These are phyloP conservation scores for Crotalus helleri DNA, from an alignment of 2,113 vertebrate species.

Conservation along the genomic window DNA sequence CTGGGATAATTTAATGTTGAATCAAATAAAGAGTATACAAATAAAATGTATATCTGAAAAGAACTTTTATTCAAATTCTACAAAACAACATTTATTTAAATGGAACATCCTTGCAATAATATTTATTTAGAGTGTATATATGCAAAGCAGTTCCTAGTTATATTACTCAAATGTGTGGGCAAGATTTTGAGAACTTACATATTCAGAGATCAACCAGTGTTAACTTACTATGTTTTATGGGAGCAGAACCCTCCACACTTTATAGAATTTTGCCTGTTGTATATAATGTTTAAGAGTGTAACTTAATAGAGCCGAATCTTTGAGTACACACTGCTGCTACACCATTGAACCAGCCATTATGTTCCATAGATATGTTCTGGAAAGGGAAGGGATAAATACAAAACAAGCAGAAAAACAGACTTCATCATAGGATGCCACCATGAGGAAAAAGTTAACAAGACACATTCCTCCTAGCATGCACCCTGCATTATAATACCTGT, in stretches of 20 bases:
- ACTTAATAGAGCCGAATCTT: not conserved
- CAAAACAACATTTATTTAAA: constrained; percentile 1
- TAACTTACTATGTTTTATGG: not conserved
- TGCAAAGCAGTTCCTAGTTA: not conserved
- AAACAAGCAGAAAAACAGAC: not conserved
- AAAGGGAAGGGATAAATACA: not conserved
- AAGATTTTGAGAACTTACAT: not conserved
- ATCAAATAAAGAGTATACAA: constrained; percentile 7
- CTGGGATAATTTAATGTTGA: constrained; percentile 31
- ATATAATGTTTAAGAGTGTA: not conserved
- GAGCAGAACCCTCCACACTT: not conserved
- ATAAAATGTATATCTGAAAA: not conserved
- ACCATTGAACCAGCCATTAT: not conserved
- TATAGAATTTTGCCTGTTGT: not conserved
- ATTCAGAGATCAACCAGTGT: not conserved
- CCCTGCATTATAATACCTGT: not conserved
- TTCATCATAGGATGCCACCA: not conserved
- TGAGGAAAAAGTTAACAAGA: not conserved
- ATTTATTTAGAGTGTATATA: not conserved
- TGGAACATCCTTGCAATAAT: not conserved
- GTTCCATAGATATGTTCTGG: not conserved
- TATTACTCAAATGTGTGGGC: not conserved
- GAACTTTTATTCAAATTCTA: not conserved
- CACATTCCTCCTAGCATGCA: not conserved
- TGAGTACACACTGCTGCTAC: too few relatives aligned